Conservation (phyloP, 1,140 invertebrate species). For the Cherax quadricarinatus region DNA sequence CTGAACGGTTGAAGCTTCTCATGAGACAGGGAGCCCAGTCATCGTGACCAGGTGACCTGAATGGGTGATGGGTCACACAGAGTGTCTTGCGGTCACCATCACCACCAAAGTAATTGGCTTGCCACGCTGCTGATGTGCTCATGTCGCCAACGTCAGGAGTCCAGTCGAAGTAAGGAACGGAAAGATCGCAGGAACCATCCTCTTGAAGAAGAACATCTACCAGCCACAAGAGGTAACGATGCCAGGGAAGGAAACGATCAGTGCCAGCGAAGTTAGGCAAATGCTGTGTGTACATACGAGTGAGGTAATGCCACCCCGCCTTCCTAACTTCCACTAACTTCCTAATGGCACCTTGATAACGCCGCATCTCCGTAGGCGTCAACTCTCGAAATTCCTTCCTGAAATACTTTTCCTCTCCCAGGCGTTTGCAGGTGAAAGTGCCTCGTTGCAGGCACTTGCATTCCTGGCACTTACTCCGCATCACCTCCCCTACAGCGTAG, state of each 20-base stretch:
- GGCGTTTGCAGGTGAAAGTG: background rate
- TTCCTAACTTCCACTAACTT: background rate
- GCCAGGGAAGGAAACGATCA: conserved; percentile 18
- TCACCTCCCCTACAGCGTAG: background rate
- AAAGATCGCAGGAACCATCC: background rate
- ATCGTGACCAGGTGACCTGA: background rate
- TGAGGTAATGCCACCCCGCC: conserved; percentile 12
- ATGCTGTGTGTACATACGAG: background rate
- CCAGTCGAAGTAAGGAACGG: conserved; percentile 30
- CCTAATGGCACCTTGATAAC: background rate
- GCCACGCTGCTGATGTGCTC: background rate
- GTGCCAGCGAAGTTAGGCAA: conserved; percentile 10
- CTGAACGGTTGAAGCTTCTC: background rate
- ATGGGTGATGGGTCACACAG: background rate
- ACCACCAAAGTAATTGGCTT: conserved; percentile 30
- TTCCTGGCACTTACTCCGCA: background rate
- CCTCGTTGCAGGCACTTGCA: background rate
- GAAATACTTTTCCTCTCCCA: background rate
- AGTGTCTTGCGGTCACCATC: background rate
- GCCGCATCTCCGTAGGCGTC: background rate
- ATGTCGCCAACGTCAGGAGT: conserved; percentile 22
- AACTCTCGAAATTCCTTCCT: conserved; percentile 21
- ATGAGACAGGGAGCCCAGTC: conserved; percentile 1
- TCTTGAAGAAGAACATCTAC: background rate
- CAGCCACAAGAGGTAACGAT: conserved; percentile 3